These are phyloP conservation scores for Phocoena phocoena DNA, from an alignment of 2,113 vertebrate species.

Conservation along the genomic window DNA sequence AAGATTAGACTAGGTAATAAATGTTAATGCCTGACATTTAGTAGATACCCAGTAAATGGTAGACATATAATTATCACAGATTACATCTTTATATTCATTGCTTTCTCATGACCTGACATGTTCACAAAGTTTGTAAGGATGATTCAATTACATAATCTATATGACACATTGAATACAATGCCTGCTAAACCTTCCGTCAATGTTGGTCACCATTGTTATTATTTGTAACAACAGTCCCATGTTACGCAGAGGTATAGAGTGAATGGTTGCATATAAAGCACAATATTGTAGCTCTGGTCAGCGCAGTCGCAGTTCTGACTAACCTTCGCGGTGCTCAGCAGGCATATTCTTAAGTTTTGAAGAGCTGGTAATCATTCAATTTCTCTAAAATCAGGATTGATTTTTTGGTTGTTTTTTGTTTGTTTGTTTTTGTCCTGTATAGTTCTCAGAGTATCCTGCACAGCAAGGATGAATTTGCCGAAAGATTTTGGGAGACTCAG, in stretches of 20 bases:
- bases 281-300: background rate
- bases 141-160: background rate
- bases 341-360: background rate
- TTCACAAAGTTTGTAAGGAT: background rate
- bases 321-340: background rate
- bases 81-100: background rate
- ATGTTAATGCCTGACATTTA: background rate
- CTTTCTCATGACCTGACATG: background rate
- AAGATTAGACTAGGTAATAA: background rate
- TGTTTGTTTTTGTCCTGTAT: background rate
- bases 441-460: background rate
- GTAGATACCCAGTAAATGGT: background rate
- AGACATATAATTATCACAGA: background rate
- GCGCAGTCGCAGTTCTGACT: background rate
- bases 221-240: background rate
- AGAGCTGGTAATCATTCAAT: background rate
- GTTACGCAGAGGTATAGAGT: background rate
- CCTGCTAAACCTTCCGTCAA: background rate
- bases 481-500: background rate
- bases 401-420: background rate
- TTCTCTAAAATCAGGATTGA: background rate
- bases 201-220: background rate
- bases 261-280: background rate
- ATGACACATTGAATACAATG: background rate
- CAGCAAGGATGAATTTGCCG: background rate